A percentile compares a stretch with the other conserved stretches of the same genome.
Evolutionary conservation across 2,113 vertebrate genomes (phyloP).

Genomic region (Halichoerus grypus): DNA sequence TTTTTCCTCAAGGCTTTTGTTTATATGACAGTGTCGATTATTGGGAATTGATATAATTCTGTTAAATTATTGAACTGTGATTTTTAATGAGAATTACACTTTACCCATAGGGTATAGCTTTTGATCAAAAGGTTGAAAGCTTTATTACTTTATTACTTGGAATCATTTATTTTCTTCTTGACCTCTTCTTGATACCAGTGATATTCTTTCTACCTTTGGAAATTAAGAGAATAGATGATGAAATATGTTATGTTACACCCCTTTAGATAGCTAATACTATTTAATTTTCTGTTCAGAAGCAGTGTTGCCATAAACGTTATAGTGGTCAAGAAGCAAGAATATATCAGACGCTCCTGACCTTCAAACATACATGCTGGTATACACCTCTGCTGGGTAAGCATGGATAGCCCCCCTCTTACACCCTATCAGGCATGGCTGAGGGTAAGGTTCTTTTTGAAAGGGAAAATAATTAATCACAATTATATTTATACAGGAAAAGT

Average conservation of each 20-base stretch:
- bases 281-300: conserved; percentile 70
- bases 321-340: not conserved
- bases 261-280: not conserved
- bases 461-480: not conserved
- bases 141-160: not conserved
- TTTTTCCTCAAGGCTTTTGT: not conserved
- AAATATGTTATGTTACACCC: not conserved
- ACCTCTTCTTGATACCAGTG: not conserved
- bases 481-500: not conserved
- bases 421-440: not conserved
- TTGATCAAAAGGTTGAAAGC: conserved; percentile 16
- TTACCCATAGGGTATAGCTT: not conserved
- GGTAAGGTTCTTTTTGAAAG: not conserved
- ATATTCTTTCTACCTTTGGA: not conserved
- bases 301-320: not conserved
- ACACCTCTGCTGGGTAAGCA: conserved; percentile 75
- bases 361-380: not conserved
- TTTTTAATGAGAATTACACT: not conserved
- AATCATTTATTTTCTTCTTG: not conserved
- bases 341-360: not conserved
- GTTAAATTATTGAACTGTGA: not conserved
- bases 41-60: not conserved
- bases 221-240: not conserved
- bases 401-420: rapidly evolving
- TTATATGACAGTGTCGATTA: not conserved